Conservation (phyloP, 2,797 vertebrate genomes). For the Otolemur crassicaudatus region DNA sequence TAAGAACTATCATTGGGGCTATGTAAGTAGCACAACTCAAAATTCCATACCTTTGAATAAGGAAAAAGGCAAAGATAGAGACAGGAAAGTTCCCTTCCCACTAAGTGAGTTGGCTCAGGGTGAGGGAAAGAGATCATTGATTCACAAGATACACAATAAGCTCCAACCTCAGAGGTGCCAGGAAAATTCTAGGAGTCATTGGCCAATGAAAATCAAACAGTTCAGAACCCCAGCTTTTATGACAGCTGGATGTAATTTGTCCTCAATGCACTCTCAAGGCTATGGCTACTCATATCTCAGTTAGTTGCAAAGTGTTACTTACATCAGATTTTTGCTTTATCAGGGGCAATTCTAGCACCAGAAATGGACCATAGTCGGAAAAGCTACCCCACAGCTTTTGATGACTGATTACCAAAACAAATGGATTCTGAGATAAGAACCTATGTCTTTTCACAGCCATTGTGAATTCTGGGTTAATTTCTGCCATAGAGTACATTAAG, state of each 20-base stretch:
- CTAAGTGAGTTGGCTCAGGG: neutral
- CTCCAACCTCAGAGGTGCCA: neutral
- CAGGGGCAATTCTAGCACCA: neutral
- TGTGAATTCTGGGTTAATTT: neutral
- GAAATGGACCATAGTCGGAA: neutral
- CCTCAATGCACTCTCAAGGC: neutral
- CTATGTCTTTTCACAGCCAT: neutral
- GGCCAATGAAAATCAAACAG: neutral
- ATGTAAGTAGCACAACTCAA: neutral
- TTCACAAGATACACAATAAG: neutral
- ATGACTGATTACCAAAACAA: neutral
- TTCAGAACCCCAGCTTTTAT: neutral
- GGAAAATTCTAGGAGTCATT: slow-evolving; percentile 20
- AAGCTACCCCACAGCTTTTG: neutral
- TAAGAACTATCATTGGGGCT: neutral
- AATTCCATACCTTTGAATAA: neutral
- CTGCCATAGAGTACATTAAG: neutral
- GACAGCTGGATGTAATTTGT: neutral
- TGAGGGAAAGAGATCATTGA: neutral
- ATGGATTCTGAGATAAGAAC: neutral
- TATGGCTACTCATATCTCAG: neutral
- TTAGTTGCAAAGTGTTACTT: neutral
- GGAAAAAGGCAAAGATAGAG: neutral
- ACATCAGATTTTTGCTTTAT: neutral
- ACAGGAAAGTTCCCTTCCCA: neutral